Conservation (phyloP, 2,888 invertebrate species). For the Blomia tropicalis region DNA sequence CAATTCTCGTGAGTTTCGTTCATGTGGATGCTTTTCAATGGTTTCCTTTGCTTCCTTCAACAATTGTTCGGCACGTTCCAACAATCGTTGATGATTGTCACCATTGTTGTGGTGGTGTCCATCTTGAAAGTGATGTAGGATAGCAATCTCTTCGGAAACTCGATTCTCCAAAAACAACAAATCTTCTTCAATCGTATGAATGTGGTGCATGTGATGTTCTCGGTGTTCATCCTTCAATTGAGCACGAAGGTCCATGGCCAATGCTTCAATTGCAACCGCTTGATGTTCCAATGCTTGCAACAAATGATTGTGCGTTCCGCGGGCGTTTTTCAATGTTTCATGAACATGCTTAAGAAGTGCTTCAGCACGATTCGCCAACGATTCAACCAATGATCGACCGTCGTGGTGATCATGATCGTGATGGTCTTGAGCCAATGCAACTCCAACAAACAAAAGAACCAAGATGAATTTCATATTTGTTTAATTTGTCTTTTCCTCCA, state of each 20-base stretch:
- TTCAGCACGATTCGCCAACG: not conserved
- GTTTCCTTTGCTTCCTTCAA: not conserved
- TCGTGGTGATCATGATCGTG: too few relatives aligned
- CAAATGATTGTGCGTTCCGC: not conserved
- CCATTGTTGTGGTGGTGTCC: not conserved
- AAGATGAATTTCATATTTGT: too few relatives aligned
- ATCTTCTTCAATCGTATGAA: conserved; percentile 9
- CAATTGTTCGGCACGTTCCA: not conserved
- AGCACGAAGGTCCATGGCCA: not conserved
- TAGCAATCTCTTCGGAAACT: conserved; percentile 5
- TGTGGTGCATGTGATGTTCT: not conserved
- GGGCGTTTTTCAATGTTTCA: not conserved
- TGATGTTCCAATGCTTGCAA: conserved; percentile 2
- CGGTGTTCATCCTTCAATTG: not conserved
- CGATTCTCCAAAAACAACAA: conserved; percentile 1
- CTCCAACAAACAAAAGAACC: too few relatives aligned
- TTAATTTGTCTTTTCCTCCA: too few relatives aligned
- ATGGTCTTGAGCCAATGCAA: too few relatives aligned
- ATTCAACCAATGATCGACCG: not conserved
- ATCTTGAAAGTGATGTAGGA: not conserved
- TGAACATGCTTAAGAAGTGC: not conserved
- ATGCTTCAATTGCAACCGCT: conserved; percentile 5
- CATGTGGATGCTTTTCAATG: not conserved
- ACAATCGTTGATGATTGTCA: not conserved
- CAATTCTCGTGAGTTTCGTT: not conserved